Percentiles rank a stretch among this genome's conserved stretches.
These are phyloP conservation scores for Yponomeuta cagnagella DNA, from an alignment of 2,888 invertebrate species.

Conservation along the genomic window DNA sequence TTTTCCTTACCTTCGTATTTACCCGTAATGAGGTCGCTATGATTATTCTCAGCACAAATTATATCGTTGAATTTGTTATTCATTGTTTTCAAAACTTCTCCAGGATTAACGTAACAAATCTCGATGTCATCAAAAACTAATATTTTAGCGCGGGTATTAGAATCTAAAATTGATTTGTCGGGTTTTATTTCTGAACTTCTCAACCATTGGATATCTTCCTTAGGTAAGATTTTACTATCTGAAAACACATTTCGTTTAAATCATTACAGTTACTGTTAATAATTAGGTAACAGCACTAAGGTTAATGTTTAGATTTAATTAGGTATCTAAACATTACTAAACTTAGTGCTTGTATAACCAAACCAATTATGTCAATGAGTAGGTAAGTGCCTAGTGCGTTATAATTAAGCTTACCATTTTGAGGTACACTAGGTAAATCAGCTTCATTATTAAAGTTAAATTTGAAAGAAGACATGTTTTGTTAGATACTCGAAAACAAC, in stretches of 20 bases:
- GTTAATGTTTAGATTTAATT: no score
- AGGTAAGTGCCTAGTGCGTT: no score
- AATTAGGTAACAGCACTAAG: background rate
- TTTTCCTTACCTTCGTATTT: slow-evolving; percentile 83
- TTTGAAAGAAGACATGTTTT: slow-evolving; percentile 17
- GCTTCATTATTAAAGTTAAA: slow-evolving; percentile 21
- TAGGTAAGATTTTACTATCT: background rate
- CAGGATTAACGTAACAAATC: slow-evolving; percentile 64
- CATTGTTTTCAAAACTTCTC: slow-evolving; percentile 43
- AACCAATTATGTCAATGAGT: no score
- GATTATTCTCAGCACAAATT: slow-evolving; percentile 75
- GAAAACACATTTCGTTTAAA: background rate
- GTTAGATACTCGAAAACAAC: background rate
- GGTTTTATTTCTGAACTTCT: slow-evolving; percentile 50
- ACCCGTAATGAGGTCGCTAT: slow-evolving; percentile 84
- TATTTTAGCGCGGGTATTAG: slow-evolving; percentile 56
- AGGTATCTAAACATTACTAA: no score
- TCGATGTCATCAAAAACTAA: slow-evolving; percentile 57
- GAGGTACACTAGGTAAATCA: background rate
- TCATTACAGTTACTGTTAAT: background rate
- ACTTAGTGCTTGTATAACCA: no score
- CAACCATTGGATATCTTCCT: slow-evolving; percentile 37
- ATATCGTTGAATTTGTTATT: slow-evolving; percentile 53
- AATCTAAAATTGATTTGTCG: slow-evolving; percentile 36
- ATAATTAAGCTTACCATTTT: background rate